These are phyloP conservation scores for Nemotelus pantherinus DNA, from an alignment of 2,888 invertebrate species.

Conservation along the genomic window DNA sequence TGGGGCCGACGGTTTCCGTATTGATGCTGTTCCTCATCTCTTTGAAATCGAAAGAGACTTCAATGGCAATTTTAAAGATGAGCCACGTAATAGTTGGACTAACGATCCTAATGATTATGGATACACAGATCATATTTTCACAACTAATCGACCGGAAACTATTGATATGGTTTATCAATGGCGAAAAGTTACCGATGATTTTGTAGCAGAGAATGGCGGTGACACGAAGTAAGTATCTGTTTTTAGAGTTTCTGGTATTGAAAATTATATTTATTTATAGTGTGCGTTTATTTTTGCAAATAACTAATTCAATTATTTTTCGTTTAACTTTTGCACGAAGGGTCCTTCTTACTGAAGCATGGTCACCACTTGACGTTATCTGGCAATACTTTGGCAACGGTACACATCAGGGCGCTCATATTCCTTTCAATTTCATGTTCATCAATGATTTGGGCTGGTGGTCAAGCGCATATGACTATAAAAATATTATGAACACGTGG, in stretches of 20 bases:
- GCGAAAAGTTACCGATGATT: slow-evolving; percentile 72
- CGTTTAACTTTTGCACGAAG: slow-evolving; percentile 46
- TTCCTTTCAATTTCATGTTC: slow-evolving; percentile 76
- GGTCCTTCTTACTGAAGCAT: slow-evolving; percentile 73
- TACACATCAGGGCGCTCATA: slow-evolving; percentile 66
- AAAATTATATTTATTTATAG: neutral
- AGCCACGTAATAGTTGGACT: slow-evolving; percentile 66
- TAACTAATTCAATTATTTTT: too few species aligned
- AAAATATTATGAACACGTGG: slow-evolving; percentile 69
- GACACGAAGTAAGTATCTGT: slow-evolving; percentile 56
- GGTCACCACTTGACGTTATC: slow-evolving; percentile 66
- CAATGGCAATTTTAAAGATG: slow-evolving; percentile 62
- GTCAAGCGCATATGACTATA: slow-evolving; percentile 67
- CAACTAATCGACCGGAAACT: slow-evolving; percentile 70
- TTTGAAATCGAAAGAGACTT: slow-evolving; percentile 65
- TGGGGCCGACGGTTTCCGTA: slow-evolving; percentile 80
- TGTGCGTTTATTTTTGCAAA: too few species aligned
- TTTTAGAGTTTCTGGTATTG: neutral
- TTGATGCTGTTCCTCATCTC: slow-evolving; percentile 73
- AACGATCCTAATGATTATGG: slow-evolving; percentile 66
- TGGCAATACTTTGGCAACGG: slow-evolving; percentile 71
- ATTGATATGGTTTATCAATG: slow-evolving; percentile 74
- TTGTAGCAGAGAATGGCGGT: slow-evolving; percentile 61
- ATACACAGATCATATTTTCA: slow-evolving; percentile 71
- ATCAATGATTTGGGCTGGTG: slow-evolving; percentile 67